These are phyloP conservation scores for Euschistus heros DNA, from an alignment of 1,140 invertebrate genomes.

Conservation along the genomic window DNA sequence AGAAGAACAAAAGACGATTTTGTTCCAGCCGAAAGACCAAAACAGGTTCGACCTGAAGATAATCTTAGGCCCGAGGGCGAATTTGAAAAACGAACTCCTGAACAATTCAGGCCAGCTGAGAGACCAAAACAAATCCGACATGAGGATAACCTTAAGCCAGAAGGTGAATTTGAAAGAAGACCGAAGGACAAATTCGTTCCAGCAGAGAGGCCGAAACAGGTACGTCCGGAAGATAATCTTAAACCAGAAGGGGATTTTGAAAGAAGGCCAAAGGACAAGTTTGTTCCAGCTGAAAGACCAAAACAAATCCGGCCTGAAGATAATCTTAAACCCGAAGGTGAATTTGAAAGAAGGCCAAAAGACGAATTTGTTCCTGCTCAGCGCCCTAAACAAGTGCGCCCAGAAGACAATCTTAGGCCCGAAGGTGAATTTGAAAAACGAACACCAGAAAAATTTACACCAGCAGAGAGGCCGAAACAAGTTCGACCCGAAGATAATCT, in stretches of 20 bases:
- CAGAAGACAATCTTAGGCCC: slow-evolving; percentile 39
- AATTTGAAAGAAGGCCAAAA: slow-evolving; percentile 33
- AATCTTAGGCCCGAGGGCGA: slow-evolving; percentile 38
- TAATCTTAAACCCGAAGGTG: slow-evolving; percentile 41
- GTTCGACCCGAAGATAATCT: slow-evolving; percentile 30
- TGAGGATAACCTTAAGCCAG: slow-evolving; percentile 43
- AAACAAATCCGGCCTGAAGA: slow-evolving; percentile 38
- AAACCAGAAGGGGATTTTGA: slow-evolving; percentile 53
- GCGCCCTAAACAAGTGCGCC: slow-evolving; percentile 35
- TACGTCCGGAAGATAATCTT: slow-evolving; percentile 42
- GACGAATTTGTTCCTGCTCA: slow-evolving; percentile 38
- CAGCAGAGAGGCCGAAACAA: slow-evolving; percentile 35
- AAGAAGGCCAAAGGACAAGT: slow-evolving; percentile 40
- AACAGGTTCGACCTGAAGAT: slow-evolving; percentile 32
- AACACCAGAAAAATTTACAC: slow-evolving; percentile 27
- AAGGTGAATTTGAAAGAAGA: slow-evolving; percentile 47
- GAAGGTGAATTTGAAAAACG: slow-evolving; percentile 37
- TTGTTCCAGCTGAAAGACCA: slow-evolving; percentile 43
- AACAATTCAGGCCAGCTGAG: slow-evolving; percentile 46
- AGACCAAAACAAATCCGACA: slow-evolving; percentile 41
- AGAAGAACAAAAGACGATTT: slow-evolving; percentile 30
- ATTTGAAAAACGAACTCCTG: slow-evolving; percentile 36
- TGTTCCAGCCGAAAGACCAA: slow-evolving; percentile 33
- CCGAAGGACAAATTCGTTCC: too few relatives aligned
- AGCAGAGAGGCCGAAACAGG: slow-evolving; percentile 36